These are phyloP conservation scores for Threskiornis aethiopicus DNA, from an alignment of 2,797 vertebrate species.

Conservation along the genomic window DNA sequence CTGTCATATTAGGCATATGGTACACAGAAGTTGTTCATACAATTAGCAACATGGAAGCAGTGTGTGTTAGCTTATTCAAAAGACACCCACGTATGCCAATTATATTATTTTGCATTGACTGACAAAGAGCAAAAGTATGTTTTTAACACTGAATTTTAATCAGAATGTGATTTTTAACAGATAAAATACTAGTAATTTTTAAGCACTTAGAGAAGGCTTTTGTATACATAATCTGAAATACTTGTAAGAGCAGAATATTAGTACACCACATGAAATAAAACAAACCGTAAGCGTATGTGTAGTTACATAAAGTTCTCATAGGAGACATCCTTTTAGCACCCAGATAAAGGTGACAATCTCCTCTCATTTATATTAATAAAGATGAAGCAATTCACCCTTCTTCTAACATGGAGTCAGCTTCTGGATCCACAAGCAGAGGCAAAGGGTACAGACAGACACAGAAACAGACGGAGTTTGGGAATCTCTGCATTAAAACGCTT, in stretches of 20 bases:
- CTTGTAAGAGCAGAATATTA: background rate
- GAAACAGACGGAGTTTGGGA: background rate
- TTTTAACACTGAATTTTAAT: background rate
- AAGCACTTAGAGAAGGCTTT: background rate
- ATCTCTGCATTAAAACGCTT: background rate
- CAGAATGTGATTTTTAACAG: background rate
- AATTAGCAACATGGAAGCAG: background rate
- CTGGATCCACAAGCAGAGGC: background rate
- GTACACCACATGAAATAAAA: background rate
- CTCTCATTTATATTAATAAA: background rate
- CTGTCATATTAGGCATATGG: background rate
- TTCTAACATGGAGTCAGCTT: background rate
- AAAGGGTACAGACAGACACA: background rate
- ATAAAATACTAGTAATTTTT: background rate
- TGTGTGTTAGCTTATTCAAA: background rate
- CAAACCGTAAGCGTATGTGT: background rate
- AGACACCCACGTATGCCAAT: background rate
- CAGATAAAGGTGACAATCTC: background rate
- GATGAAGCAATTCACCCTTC: background rate
- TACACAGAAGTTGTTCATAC: background rate
- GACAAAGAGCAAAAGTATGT: background rate
- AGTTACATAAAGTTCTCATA: background rate
- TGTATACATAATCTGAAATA: background rate
- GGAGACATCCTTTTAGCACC: background rate
- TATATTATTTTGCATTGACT: background rate